Base-by-base conservation (phyloP, 1,140 invertebrate species). In the Drosophila grimshawi region DNA sequence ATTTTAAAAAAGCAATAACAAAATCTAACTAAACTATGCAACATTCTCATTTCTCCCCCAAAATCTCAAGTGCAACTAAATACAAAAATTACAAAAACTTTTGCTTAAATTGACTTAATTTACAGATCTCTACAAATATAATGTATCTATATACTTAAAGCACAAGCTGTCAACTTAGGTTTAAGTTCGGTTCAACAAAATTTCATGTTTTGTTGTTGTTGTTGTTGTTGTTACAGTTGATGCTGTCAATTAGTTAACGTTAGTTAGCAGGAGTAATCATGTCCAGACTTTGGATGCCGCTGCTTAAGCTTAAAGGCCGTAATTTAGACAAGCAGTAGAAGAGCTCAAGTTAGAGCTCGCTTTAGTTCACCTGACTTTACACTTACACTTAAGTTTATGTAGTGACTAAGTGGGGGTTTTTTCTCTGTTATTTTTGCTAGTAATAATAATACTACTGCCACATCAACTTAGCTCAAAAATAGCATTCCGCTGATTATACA, bases 401-500 rank as follows among this genome's bases (percentile, higher is more conserved):
- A 67, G 68, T 70, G 53, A 65, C 62, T 71, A 65, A 52, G 19
- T 11, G 11, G 65, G 39, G 39, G 39, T 10, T 5, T 10, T 2
- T 41, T 41, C n/a, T 41, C n/a, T 39, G 8, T 39, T 39, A 8
- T 39, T 49, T 52, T 55, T 37, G 41, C 55, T 52, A 60, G 37
- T 60, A 46, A 86, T 86, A 86, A 83, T 86, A 86, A 80, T 86
- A 82, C 76, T 70, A 76, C 69, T 43, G n/a, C 39, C 19, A 19
- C 71, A 71, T 65, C 57, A 52, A 75, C 66, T 64, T 56, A 66
- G 62, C 33, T 61, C 27, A 39, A 67, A 41, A 43, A 43, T 43
- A 43, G 63, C 78, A 81, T 72, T 81, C 63, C 55, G 69, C 53
- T 68, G 69, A 78, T 65, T 67, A 69, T 78, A 89, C 74, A 85